Evolutionary conservation across 2,797 vertebrate species (phyloP), one percentile per base, ranked within the genome.

Genomic region (Choloepus didactylus): DNA sequence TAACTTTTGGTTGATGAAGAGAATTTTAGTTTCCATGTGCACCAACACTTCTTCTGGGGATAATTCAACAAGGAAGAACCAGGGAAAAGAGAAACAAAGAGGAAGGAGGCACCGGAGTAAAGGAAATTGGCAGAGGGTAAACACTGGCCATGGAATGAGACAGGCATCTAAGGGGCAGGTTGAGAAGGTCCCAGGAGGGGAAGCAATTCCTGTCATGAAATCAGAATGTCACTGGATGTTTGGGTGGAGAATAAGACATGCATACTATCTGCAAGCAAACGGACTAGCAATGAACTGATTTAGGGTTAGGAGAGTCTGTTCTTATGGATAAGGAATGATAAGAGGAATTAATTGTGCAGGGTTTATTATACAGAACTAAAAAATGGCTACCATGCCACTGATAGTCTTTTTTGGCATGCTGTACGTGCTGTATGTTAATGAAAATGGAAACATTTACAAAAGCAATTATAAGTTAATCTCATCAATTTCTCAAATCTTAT

Each of bases 391-490:
- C 12, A 44, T 19, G 31, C 62, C 70, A 69, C 19, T 51, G 75
- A 76, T 6, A 73, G 18, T 19, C 1, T 70, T 69, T 73, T 73
- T 67, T 73, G 56, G 38, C 41, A 4, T 80, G 69, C 12, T 62
- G 9, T 49, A n/a, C 35, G 3, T 80, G 69, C 16, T 67, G 11
- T 46, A 38, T 49, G 79, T 88, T 73, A 80, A 76, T 44, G 69
- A 91, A 96, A 94, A 91, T 41, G 21, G 27, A 93, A 38, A 81
- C 38, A 96, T 88, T 95, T 64, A 89, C 15, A 67, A 75, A 89
- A 86, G 81, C 14, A 66, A 38, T 59, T 49, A 14, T 19, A 79
- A 69, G 67, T 41, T 95, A 84, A 56, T 73, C 84, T 73, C 41
- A 56, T 72, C 23, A 91, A 70, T 93, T 84, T 66, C 51, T 76